These are phyloP conservation scores for Trichogramma pretiosum DNA, from an alignment of 1,140 invertebrate genomes.

Conservation along the genomic window DNA sequence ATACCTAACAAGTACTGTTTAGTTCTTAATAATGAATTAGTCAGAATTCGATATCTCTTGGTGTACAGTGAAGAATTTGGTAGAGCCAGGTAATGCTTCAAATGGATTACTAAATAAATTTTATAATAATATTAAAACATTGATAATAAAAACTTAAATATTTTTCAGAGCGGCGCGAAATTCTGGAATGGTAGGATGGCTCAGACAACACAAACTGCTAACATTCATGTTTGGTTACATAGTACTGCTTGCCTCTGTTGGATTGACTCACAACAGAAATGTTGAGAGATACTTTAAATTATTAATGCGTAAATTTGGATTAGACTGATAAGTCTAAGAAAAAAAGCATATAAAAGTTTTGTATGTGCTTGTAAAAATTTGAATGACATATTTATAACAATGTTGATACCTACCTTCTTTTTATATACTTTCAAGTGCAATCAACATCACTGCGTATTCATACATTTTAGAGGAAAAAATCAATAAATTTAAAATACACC, in stretches of 20 bases:
- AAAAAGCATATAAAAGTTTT: constrained; percentile 6
- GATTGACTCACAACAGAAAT: constrained; percentile 40
- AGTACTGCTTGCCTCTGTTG: constrained; percentile 41
- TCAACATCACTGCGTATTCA: no score
- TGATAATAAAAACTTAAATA: not conserved
- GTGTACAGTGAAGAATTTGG: constrained; percentile 55
- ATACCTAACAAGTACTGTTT: constrained; percentile 65
- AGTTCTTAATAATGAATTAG: constrained; percentile 65
- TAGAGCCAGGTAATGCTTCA: constrained; percentile 27
- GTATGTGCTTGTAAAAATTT: no score
- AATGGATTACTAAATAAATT: constrained; percentile 6
- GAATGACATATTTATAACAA: constrained; percentile 16
- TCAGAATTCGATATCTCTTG: constrained; percentile 68
- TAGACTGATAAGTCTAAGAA: constrained; percentile 24
- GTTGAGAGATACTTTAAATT: constrained; percentile 41
- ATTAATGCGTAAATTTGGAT: constrained; percentile 38
- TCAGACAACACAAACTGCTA: constrained; percentile 42
- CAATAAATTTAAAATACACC: constrained; percentile 11
- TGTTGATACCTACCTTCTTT: constrained; percentile 9
- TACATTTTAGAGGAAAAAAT: constrained; percentile 8
- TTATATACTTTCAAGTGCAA: no score
- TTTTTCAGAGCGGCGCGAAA: constrained; percentile 29
- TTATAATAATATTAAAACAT: constrained; percentile 7
- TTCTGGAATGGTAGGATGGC: constrained; percentile 35
- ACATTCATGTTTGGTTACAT: constrained; percentile 43